Percentiles rank a stretch among this genome's conserved stretches.
Conservation (phyloP, 1,140 invertebrate genomes). For the Lepidurus arcticus region DNA sequence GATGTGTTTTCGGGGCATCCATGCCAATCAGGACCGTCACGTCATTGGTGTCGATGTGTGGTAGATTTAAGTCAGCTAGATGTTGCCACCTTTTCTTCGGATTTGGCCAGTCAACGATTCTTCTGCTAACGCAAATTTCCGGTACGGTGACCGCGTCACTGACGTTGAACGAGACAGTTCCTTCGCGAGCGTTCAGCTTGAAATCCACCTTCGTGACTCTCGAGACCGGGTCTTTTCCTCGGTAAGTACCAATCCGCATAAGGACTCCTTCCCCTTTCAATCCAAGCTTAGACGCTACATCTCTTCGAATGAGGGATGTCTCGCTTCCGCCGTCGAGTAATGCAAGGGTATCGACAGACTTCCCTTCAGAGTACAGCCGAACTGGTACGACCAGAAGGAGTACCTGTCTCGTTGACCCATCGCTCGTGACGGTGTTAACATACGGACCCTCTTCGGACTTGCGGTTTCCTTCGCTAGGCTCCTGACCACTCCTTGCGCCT, state of each 20-base stretch:
- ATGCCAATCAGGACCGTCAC: constrained; percentile 10
- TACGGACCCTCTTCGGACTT: background rate
- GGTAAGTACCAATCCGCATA: background rate
- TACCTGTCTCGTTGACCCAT: background rate
- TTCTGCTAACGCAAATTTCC: background rate
- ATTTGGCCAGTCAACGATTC: background rate
- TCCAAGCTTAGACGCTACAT: background rate
- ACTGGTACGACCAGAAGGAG: constrained; percentile 12
- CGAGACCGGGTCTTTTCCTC: background rate
- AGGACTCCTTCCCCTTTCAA: background rate
- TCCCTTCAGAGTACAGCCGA: background rate
- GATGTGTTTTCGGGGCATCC: background rate
- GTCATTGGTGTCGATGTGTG: background rate
- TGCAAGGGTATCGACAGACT: background rate
- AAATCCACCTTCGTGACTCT: background rate
- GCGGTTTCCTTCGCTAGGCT: background rate
- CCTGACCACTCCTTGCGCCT: background rate
- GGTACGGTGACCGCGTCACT: background rate
- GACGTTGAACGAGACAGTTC: background rate
- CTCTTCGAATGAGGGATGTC: constrained; percentile 1
- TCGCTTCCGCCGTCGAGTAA: constrained; percentile 16
- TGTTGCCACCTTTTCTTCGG: constrained; percentile 1
- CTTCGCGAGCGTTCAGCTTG: background rate
- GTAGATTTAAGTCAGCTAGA: background rate
- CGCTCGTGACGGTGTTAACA: background rate